Conservation (phyloP, 2,888 invertebrate species). For the Aleiodes leptofemur region DNA sequence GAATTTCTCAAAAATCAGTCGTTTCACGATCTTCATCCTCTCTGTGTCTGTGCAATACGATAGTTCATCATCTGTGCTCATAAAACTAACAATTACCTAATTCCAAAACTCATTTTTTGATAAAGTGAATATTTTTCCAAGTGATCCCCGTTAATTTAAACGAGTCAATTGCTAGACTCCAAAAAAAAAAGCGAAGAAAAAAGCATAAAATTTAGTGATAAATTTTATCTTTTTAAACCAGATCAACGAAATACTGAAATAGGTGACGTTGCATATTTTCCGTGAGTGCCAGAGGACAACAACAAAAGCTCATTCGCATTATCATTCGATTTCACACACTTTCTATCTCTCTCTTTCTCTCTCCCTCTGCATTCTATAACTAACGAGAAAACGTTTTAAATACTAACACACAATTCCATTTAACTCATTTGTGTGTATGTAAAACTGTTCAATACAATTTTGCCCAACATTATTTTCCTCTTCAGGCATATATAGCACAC, state of each 20-base stretch:
- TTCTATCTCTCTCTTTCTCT: too few relatives aligned
- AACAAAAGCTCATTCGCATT: constrained; percentile 24
- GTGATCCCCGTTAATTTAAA: not conserved
- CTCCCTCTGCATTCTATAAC: constrained; percentile 28
- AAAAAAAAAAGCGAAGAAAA: not conserved
- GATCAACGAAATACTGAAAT: not conserved
- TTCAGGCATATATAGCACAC: constrained; percentile 32
- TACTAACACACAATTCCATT: constrained; percentile 31
- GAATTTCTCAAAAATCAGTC: constrained; percentile 51
- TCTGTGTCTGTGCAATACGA: constrained; percentile 57
- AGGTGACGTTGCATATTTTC: constrained; percentile 24
- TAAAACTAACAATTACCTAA: not conserved
- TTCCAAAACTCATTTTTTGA: not conserved
- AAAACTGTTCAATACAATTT: constrained; percentile 43
- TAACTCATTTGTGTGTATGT: constrained; percentile 39
- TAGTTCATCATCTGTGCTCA: constrained; percentile 30
- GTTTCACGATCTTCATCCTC: constrained; percentile 55
- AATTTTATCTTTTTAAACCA: constrained; percentile 16
- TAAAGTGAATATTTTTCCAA: constrained; percentile 27
- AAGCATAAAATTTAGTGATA: constrained; percentile 3
- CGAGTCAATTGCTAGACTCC: too few relatives aligned
- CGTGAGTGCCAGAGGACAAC: not conserved
- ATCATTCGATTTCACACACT: constrained; percentile 28
- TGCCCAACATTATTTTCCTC: constrained; percentile 47
- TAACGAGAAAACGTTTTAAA: constrained; percentile 47